Percentiles rank a stretch among this genome's conserved stretches.
Conservation (phyloP, 2,888 invertebrate species). For the Aplocera efformata region DNA sequence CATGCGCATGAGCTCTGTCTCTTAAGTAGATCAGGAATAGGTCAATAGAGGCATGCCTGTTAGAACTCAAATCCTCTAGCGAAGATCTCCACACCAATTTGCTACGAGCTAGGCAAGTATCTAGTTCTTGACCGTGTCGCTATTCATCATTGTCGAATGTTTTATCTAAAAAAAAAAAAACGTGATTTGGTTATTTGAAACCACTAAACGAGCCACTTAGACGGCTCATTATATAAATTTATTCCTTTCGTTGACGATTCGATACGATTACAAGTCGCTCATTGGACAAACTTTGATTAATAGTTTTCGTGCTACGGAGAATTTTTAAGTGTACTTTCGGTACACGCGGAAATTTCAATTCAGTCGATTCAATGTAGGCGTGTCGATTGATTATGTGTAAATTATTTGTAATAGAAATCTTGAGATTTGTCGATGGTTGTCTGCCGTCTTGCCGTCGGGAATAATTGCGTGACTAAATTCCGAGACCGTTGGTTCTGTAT, state of each 20-base stretch:
- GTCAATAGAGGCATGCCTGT: constrained; percentile 50
- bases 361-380: constrained; percentile 28
- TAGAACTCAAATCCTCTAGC: not conserved
- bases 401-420: constrained; percentile 52
- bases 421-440: constrained; percentile 41
- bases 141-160: constrained; percentile 57
- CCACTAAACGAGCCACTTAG: constrained; percentile 62
- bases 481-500: constrained; percentile 49
- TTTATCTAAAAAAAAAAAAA: constrained; percentile 65
- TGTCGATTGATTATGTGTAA: constrained; percentile 51
- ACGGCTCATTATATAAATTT: constrained; percentile 69
- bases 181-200: constrained; percentile 70
- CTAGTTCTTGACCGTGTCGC: constrained; percentile 41
- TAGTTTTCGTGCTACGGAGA: constrained; percentile 39
- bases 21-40: constrained; percentile 50
- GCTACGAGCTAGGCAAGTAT: constrained; percentile 49
- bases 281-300: constrained; percentile 55
- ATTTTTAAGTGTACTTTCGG: constrained; percentile 36
- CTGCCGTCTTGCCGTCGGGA: constrained; percentile 38
- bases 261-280: constrained; percentile 62
- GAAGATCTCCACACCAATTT: constrained; percentile 40
- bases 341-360: constrained; percentile 13
- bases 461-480: constrained; percentile 66
- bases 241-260: constrained; percentile 64
- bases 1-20: constrained; percentile 46